Base-by-base conservation (phyloP, 2,113 vertebrate genomes). In the Ciconia stormi region DNA sequence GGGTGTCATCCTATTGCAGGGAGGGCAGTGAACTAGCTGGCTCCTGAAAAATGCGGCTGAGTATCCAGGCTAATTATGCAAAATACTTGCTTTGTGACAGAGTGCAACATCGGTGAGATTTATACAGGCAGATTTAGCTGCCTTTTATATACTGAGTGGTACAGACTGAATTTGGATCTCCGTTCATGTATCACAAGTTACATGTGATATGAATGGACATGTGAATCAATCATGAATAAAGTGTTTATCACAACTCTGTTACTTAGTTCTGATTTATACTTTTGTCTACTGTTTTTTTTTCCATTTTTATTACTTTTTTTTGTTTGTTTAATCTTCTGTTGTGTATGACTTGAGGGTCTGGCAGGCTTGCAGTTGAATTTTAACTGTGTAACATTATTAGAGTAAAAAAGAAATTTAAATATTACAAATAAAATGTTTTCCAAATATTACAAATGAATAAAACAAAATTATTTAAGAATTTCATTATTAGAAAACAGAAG, bases 31-130 rank as follows among this genome's bases (percentile, higher is more conserved):
- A 94, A 90, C 80, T 96, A 93, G 40, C 50, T 83, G 76, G 65
- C 26, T 97, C n/a, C 69, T 87, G 82, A 63, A 95, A 96, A 92
- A 92, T 21, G 63, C 63, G 58, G 32, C 67, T 93, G 79, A 86
- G 82, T 92, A 95, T 81, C 46, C 50, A 44, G 74, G 46, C 55
- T 93, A 95, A 97, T 92, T 96, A 97, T 92, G 95, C 53, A 94
- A 96, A 97, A 89, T 66, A 74, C 88, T 80, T 86, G 53, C 93
- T 93, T 82, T 90, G 76, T 86, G 71, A 90, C 67, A 78, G 63
- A 85, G 76, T 89, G 63, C 61, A 90, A 66, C 71, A 93, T 86
- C 56, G 52, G 71, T 83, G 79, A 88, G 82, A 95, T 96, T 92
- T 93, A 95, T 53, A 83, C 38, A 78, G 62, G 63, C 46, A 90